Conservation (phyloP, 2,888 invertebrate genomes). For the Rhorus exstirpatorius region DNA sequence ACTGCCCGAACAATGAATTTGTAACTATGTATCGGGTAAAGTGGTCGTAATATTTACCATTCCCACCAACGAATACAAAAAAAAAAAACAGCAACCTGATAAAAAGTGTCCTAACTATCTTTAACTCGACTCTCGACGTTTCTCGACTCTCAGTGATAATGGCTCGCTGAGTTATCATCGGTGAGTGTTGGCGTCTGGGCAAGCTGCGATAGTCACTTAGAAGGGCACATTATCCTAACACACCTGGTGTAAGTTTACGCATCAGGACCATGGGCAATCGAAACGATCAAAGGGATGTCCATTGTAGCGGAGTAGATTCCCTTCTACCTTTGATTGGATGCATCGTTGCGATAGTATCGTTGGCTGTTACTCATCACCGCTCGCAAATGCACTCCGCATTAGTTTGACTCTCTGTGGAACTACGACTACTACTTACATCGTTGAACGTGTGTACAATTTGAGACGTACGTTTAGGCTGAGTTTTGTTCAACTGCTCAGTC, state of each 20-base stretch:
- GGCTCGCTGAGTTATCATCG: no score
- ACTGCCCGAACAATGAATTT: constrained; percentile 3
- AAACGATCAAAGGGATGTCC: constrained; percentile 72
- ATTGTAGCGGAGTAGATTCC: constrained; percentile 24
- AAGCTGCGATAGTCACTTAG: no score
- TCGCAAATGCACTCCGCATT: constrained; percentile 43
- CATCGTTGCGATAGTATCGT: constrained; percentile 40
- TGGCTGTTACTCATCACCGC: constrained; percentile 16
- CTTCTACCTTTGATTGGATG: constrained; percentile 56
- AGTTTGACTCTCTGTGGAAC: constrained; percentile 28
- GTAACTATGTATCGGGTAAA: background rate
- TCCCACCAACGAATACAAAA: no score
- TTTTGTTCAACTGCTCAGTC: constrained; percentile 35
- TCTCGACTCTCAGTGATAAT: no score
- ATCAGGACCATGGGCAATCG: constrained; percentile 60
- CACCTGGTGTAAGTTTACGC: constrained; percentile 69
- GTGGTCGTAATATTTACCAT: constrained; percentile 8
- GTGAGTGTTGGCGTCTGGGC: no score
- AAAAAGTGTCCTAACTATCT: no score
- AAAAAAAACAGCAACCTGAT: no score
- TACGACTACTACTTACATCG: constrained; percentile 49
- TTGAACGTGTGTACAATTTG: constrained; percentile 36
- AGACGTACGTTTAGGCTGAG: constrained; percentile 16
- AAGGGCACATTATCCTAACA: no score
- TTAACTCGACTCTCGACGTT: no score